Conservation (phyloP, 2,113 vertebrate genomes). For the Malaclemys terrapin region DNA sequence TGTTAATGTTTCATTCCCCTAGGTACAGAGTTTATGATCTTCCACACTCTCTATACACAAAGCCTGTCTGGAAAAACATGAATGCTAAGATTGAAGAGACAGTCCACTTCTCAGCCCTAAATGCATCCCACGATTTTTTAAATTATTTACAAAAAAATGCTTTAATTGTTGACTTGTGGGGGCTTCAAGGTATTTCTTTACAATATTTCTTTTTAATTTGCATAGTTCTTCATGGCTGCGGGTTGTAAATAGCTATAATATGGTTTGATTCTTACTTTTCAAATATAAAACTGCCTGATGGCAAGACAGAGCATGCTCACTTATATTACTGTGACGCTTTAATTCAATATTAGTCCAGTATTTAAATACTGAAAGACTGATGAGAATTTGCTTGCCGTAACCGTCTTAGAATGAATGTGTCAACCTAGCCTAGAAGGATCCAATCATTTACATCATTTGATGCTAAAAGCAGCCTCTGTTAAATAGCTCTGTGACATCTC, state of each 20-base stretch:
- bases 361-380: background rate
- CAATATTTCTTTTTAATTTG: background rate
- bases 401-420: background rate
- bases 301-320: background rate
- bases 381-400: background rate
- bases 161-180: constrained; percentile 91
- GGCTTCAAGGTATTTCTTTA: constrained; percentile 86
- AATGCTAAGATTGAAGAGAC: constrained; percentile 86
- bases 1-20: constrained; percentile 3
- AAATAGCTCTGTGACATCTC: background rate
- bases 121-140: constrained; percentile 82
- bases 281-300: background rate
- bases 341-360: background rate
- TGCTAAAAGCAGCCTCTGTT: background rate
- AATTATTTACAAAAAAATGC: constrained; percentile 89
- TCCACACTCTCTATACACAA: constrained; percentile 81
- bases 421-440: background rate
- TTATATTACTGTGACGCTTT: background rate
- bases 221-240: background rate
- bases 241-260: background rate
- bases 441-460: background rate
- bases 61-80: constrained; percentile 84
- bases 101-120: constrained; percentile 81
- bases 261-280: background rate
- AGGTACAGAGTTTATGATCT: constrained; percentile 89